A percentile compares a stretch with the other conserved stretches of the same genome.
Conservation (phyloP, 1,140 invertebrate genomes). For the Hirudo medicinalis region DNA sequence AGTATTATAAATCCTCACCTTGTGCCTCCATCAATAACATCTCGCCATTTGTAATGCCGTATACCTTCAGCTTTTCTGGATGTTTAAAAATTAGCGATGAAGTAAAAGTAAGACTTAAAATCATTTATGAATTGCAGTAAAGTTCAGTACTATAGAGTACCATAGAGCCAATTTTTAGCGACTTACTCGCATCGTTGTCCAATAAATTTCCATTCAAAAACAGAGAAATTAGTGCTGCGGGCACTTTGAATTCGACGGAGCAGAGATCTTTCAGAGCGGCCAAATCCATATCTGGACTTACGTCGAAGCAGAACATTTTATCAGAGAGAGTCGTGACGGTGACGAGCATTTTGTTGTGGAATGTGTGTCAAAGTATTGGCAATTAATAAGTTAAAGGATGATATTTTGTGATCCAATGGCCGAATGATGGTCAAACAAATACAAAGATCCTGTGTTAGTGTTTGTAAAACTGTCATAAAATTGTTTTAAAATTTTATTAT, state of each 20-base stretch:
- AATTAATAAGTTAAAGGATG: too few relatives aligned
- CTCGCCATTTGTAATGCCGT: constrained; percentile 73
- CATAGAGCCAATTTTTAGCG: not conserved
- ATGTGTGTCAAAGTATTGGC: too few relatives aligned
- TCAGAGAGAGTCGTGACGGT: constrained; percentile 74
- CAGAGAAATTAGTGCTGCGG: constrained; percentile 64
- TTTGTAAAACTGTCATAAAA: too few relatives aligned
- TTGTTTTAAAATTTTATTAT: too few relatives aligned
- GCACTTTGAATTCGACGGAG: constrained; percentile 67
- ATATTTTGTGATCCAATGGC: too few relatives aligned
- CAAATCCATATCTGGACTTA: constrained; percentile 78
- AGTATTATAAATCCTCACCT: not conserved
- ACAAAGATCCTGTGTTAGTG: too few relatives aligned
- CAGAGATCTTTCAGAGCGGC: constrained; percentile 92
- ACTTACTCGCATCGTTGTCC: constrained; percentile 64
- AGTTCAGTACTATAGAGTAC: not conserved
- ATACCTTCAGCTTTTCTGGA: constrained; percentile 46
- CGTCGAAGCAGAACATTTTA: constrained; percentile 73
- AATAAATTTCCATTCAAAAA: constrained; percentile 72
- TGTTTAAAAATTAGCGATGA: not conserved
- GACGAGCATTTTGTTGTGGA: constrained; percentile 59
- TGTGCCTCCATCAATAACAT: constrained; percentile 57
- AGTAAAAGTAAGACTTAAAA: not conserved
- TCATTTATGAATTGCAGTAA: too few relatives aligned
- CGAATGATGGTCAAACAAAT: too few relatives aligned